Percentiles rank a stretch among this genome's conserved stretches.
These are phyloP conservation scores for Natator depressus DNA, from an alignment of 2,113 vertebrate genomes.

Conservation along the genomic window DNA sequence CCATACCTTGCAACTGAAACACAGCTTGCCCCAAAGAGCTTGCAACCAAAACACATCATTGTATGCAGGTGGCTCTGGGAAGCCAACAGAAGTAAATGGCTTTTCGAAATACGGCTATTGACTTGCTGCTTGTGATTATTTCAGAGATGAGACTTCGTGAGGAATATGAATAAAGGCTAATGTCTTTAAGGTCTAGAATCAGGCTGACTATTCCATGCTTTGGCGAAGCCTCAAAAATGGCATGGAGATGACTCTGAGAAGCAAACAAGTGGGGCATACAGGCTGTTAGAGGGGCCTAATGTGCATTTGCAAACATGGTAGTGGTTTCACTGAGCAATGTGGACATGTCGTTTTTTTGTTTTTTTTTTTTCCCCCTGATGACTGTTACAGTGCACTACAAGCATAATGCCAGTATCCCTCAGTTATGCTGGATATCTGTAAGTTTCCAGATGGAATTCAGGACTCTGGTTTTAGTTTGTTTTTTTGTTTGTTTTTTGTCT, in stretches of 20 bases:
- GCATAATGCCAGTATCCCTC: too few species aligned
- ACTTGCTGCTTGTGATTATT: background rate
- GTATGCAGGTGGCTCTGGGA: background rate
- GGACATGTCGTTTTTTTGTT: too few species aligned
- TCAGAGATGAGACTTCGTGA: background rate
- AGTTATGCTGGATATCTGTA: too few species aligned
- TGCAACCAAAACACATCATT: background rate
- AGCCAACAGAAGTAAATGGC: background rate
- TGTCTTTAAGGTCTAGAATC: background rate
- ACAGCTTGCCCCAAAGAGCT: too few species aligned
- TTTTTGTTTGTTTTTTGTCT: too few species aligned
- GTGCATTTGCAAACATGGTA: background rate
- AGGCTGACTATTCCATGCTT: accelerated
- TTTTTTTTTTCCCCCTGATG: too few species aligned
- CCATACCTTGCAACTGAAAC: background rate
- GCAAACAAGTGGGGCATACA: too few species aligned
- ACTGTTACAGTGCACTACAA: too few species aligned
- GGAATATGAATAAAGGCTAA: background rate
- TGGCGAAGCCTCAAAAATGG: background rate
- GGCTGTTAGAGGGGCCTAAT: background rate
- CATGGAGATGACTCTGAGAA: accelerated
- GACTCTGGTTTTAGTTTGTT: too few species aligned
- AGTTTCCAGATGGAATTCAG: too few species aligned
- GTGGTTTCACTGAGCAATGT: background rate
- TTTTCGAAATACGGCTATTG: background rate